Evolutionary conservation across 1,140 invertebrate genomes (phyloP).

Genomic region (Dreissena rostriformis): DNA sequence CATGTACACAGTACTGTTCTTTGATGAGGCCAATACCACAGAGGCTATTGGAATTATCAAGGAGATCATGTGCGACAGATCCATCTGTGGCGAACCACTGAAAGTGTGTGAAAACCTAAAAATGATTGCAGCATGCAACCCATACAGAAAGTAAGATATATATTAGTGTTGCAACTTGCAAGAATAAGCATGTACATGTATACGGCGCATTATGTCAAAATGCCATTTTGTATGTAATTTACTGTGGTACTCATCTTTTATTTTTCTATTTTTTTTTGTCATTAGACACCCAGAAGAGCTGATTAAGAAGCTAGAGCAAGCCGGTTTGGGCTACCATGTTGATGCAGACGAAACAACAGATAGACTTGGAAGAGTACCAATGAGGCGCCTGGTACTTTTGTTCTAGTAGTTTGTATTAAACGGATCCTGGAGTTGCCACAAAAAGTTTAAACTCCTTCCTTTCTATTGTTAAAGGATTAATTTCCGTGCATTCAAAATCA

Average conservation of each 20-base stretch:
- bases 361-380: constrained; percentile 73
- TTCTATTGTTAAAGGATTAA: neutral
- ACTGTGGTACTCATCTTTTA: neutral
- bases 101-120: constrained; percentile 59
- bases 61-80: constrained; percentile 76
- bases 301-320: constrained; percentile 74
- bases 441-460: neutral
- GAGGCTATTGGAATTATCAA: constrained; percentile 75
- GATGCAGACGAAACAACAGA: constrained; percentile 71
- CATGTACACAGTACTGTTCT: constrained; percentile 74
- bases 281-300: constrained; percentile 73
- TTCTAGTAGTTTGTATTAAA: neutral
- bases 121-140: constrained; percentile 75
- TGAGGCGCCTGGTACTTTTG: constrained; percentile 71
- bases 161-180: neutral
- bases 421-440: neutral
- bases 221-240: neutral
- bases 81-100: constrained; percentile 62
- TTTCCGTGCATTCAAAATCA: neutral
- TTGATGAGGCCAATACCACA: constrained; percentile 78
- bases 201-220: too few relatives aligned
- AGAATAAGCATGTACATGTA: neutral
- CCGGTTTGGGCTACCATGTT: constrained; percentile 76
- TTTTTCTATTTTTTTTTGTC: constrained; percentile 14
- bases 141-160: constrained; percentile 69